Conservation (phyloP, 2,888 invertebrate genomes). For the Leptura quadrifasciata region DNA sequence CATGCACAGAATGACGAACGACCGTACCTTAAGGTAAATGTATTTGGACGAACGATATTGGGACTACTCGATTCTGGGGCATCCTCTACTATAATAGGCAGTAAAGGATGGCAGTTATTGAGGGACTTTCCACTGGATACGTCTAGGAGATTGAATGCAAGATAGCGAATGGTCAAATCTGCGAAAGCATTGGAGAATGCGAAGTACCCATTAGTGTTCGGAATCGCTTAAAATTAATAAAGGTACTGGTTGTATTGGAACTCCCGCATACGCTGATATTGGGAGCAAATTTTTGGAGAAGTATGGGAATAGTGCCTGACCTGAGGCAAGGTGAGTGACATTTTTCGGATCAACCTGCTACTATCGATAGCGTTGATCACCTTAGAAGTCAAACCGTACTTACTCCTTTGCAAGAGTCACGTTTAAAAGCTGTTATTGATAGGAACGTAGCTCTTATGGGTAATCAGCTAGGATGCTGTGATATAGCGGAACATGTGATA, state of each 20-base stretch:
- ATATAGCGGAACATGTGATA: no score
- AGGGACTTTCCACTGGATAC: constrained; percentile 17
- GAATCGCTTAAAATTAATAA: background rate
- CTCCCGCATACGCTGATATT: no score
- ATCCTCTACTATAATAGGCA: background rate
- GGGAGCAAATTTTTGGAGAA: background rate
- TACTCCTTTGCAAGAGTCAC: background rate
- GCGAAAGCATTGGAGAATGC: constrained; percentile 26
- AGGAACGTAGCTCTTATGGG: no score
- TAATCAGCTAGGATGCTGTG: no score
- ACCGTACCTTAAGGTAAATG: no score
- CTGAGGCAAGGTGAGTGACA: no score
- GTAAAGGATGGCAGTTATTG: constrained; percentile 10
- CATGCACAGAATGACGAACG: constrained; percentile 35
- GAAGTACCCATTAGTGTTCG: constrained; percentile 1
- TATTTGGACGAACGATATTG: constrained; percentile 21
- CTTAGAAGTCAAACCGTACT: no score
- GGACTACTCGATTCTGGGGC: constrained; percentile 37
- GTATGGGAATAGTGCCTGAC: no score
- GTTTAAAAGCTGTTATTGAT: no score
- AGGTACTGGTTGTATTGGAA: no score
- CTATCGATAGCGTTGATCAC: no score
- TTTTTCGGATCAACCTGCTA: no score
- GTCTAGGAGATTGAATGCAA: constrained; percentile 9
- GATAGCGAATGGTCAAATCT: constrained; percentile 29